phyloP scores from a whole-genome alignment of 2,888 invertebrate species.

The Idaea biselata region DNA sequence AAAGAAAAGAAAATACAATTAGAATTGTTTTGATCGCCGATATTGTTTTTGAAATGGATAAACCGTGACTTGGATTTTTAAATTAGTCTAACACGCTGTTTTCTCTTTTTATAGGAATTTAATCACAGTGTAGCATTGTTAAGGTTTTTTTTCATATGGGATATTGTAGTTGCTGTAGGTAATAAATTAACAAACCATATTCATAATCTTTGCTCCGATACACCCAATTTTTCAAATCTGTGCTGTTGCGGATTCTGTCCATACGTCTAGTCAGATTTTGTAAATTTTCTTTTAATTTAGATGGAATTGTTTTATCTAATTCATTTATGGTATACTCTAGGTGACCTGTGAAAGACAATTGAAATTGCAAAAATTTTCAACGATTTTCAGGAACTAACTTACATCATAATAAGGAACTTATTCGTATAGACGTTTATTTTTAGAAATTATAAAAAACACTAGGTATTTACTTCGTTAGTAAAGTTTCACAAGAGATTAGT shows the following conservation, averaged over 20 bases:
- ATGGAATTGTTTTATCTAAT: conserved; percentile 66
- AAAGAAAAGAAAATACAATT: neutral
- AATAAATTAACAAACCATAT: conserved; percentile 53
- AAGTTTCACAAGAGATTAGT: neutral
- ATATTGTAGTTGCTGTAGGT: neutral
- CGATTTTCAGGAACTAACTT: no score
- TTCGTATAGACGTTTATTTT: no score
- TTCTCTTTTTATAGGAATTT: neutral
- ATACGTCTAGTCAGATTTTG: conserved; percentile 65
- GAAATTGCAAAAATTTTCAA: neutral
- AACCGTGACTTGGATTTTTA: neutral
- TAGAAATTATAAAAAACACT: neutral
- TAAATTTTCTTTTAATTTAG: conserved; percentile 65
- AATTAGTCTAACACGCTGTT: neutral
- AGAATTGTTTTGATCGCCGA: neutral
- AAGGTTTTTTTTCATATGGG: neutral
- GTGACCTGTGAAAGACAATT: conserved; percentile 47
- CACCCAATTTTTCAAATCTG: conserved; percentile 48
- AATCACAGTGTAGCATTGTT: neutral
- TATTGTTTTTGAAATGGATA: neutral
- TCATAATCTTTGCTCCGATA: conserved; percentile 72
- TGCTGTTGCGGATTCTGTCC: conserved; percentile 64
- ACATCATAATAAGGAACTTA: no score
- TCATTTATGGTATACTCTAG: conserved; percentile 72
- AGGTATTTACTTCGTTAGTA: neutral